Percentiles rank a stretch among this genome's conserved stretches.
Evolutionary conservation across 2,888 invertebrate genomes (phyloP).

Genomic region (Halictus ligatus): DNA sequence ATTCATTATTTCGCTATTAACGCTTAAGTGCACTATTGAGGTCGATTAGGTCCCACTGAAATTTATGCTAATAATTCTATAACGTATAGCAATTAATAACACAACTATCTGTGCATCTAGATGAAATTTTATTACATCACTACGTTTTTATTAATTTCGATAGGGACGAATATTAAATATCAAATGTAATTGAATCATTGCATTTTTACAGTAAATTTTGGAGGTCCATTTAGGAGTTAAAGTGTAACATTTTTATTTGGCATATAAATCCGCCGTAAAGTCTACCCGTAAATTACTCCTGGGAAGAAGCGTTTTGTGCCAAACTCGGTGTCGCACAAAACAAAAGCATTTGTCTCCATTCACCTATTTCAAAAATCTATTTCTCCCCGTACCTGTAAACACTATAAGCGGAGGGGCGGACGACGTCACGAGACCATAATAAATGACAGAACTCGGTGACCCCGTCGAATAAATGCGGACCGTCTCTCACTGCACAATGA

Average conservation of each 20-base stretch:
- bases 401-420: constrained; percentile 26
- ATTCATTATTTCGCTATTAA: no score
- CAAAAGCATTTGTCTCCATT: background rate
- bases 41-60: no score
- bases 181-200: no score
- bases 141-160: no score
- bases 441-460: constrained; percentile 45
- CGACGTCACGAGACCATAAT: background rate
- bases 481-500: constrained; percentile 42
- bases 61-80: no score
- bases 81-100: no score
- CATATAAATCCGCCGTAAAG: background rate
- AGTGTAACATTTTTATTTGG: background rate
- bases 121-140: no score
- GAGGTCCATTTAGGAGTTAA: background rate
- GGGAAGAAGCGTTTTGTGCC: background rate
- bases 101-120: no score
- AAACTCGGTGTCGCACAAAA: background rate
- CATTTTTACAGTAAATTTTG: no score
- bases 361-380: constrained; percentile 27
- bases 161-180: no score
- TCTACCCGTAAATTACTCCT: background rate
- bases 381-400: constrained; percentile 9
- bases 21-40: no score
- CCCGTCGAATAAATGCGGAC: constrained; percentile 45